phyloP scores from a whole-genome alignment of 2,888 invertebrate genomes.

The Athalia circularis region DNA sequence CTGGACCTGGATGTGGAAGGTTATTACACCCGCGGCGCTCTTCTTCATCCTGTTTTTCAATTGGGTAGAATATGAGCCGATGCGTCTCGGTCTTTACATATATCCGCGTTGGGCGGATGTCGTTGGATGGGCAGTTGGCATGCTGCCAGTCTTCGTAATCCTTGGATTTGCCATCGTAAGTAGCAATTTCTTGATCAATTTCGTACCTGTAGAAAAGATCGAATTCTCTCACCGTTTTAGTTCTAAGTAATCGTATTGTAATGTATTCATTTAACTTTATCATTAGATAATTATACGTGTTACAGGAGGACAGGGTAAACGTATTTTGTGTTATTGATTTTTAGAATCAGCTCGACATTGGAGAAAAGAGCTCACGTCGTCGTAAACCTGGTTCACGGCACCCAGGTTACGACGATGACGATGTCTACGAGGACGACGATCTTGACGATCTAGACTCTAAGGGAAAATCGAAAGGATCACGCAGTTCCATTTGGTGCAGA shows the following conservation, averaged over 20 bases:
- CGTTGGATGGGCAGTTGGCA: constrained; percentile 85
- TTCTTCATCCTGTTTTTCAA: constrained; percentile 86
- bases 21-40: constrained; percentile 84
- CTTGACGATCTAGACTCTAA: constrained; percentile 41
- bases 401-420: constrained; percentile 60
- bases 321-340: too few relatives aligned
- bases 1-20: constrained; percentile 87
- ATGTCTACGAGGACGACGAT: constrained; percentile 53
- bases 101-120: constrained; percentile 88
- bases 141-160: constrained; percentile 84
- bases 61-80: constrained; percentile 86
- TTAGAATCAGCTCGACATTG: constrained; percentile 2
- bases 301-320: neutral
- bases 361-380: constrained; percentile 33
- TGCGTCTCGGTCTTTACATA: constrained; percentile 84
- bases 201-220: neutral
- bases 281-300: too few relatives aligned
- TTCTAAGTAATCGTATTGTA: too few relatives aligned
- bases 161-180: constrained; percentile 71
- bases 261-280: too few relatives aligned
- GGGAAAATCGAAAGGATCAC: constrained; percentile 42
- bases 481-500: constrained; percentile 61
- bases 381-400: constrained; percentile 50
- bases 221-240: neutral
- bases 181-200: constrained; percentile 41